Percentiles rank a stretch among this genome's conserved stretches.
These are phyloP conservation scores for Leptura quadrifasciata DNA, from an alignment of 2,888 invertebrate genomes.

Conservation along the genomic window DNA sequence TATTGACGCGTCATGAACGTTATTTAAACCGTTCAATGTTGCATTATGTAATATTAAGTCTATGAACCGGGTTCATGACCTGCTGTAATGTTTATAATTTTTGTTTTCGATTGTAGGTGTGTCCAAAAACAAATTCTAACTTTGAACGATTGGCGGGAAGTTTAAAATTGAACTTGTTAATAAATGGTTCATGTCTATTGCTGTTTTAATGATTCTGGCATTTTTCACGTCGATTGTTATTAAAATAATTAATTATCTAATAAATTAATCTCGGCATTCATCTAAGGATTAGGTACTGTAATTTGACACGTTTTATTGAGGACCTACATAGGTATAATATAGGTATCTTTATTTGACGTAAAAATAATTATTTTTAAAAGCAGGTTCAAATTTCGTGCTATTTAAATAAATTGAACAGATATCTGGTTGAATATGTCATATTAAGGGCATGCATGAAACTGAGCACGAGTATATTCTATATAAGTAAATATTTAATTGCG, in stretches of 20 bases:
- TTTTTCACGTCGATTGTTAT: neutral
- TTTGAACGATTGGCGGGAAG: constrained; percentile 64
- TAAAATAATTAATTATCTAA: neutral
- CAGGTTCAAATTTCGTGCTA: neutral
- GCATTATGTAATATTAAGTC: constrained; percentile 36
- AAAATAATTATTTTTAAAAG: neutral
- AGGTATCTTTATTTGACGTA: neutral
- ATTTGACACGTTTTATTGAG: neutral
- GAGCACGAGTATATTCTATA: neutral
- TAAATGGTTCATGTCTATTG: neutral
- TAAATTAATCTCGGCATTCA: neutral
- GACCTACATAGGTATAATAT: neutral
- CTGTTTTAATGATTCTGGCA: neutral
- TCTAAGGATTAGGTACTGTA: neutral
- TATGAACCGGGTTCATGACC: constrained; percentile 48
- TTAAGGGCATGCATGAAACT: neutral
- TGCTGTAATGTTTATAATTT: constrained; percentile 57
- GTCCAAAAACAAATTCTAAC: constrained; percentile 67
- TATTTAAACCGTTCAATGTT: neutral
- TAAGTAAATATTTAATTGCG: constrained; percentile 1
- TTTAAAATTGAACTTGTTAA: constrained; percentile 47
- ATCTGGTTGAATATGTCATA: neutral
- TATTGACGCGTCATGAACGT: constrained; percentile 13
- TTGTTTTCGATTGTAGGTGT: constrained; percentile 67
- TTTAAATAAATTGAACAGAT: neutral